Base-by-base conservation (phyloP, 1,140 invertebrate genomes). In the Formica selysi region DNA sequence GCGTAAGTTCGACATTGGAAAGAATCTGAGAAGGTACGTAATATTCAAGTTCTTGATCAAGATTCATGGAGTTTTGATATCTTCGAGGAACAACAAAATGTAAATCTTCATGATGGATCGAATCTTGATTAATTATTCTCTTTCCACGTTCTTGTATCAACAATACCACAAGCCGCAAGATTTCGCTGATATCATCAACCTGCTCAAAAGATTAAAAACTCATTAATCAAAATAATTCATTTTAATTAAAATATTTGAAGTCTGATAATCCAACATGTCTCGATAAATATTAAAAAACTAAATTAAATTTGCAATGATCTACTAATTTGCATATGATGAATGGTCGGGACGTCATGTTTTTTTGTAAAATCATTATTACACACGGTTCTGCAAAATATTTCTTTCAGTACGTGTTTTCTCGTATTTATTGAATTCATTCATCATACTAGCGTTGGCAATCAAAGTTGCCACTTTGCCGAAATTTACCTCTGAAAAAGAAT, bases 401-500 rank as follows among this genome's bases (percentile, higher is more conserved):
- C 0, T 0, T 70, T 41, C 4, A 6, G 3, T 32, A 13, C 16
- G 36, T 16, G 10, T 68, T 22, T n/a, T 51, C 13, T 65, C 26
- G 10, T 48, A 0, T 26, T 26, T 57, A 54, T 29, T 19, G 3
- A 3, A 1, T 41, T 29, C 26, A 70, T 54, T 70, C n/a, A 0
- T 36, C 26, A 16, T 19, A 19, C 51, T 8, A 65, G 0, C 11
- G 5, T 62, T 29, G 13, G 13, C 16, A 32, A 22, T 48, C 38
- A 4, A 64, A 29, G 7, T 78, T 32, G 11, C 6, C 11, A 38
- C 13, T 76, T 65, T 67, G 3, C 22, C 11, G 7, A 29, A 48
- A 16, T 65, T 44, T 22, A 76, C 16, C 73, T 61, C 73, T 76
- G 36, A 32, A 78, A 78, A 78, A 65, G 7, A 78, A 22, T n/a